Evolutionary conservation across 1,140 invertebrate genomes (phyloP).

Genomic region (Anastrepha ludens): DNA sequence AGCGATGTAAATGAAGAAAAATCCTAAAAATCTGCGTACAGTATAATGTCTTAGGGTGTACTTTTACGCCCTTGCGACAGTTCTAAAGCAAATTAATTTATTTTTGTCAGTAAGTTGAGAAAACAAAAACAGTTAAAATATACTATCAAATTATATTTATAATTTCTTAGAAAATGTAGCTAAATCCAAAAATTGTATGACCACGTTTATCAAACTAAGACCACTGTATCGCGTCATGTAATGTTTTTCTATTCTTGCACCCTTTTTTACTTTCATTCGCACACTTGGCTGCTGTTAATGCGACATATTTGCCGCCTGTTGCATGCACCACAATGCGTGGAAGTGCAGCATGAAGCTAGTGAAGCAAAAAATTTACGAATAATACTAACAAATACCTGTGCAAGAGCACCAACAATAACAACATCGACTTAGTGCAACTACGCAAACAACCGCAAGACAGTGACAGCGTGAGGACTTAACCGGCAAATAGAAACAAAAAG

Average conservation of each 20-base stretch:
- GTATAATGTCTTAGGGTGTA: too few species aligned
- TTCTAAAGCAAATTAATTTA: too few species aligned
- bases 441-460: not conserved
- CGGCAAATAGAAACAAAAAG: not conserved
- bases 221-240: too few species aligned
- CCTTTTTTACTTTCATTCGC: not conserved
- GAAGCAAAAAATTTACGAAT: not conserved
- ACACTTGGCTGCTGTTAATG: not conserved
- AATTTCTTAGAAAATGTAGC: too few species aligned
- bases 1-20: too few species aligned
- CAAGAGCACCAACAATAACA: not conserved
- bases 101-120: too few species aligned
- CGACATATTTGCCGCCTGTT: slow-evolving; percentile 25
- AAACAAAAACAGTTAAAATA: too few species aligned
- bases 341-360: not conserved
- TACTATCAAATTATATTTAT: too few species aligned
- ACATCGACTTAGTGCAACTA: not conserved
- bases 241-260: not conserved
- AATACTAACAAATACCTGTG: not conserved
- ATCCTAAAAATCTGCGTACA: too few species aligned
- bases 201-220: too few species aligned
- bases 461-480: not conserved
- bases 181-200: too few species aligned
- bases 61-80: too few species aligned
- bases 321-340: slow-evolving; percentile 35